Conservation (phyloP, 1,140 invertebrate genomes). For the Chironomus striatipennis region DNA sequence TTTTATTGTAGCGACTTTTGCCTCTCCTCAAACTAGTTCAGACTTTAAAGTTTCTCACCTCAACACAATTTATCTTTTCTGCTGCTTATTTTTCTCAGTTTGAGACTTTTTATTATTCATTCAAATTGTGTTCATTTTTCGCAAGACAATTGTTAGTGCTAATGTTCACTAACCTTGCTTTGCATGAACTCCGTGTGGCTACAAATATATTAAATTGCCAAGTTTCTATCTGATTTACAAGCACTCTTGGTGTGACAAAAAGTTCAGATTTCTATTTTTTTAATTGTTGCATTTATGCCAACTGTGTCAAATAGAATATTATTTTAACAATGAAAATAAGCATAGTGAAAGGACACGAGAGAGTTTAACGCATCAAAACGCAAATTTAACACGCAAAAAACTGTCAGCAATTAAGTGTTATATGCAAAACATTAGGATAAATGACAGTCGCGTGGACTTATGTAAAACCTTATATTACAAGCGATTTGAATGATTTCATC, state of each 20-base stretch:
- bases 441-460: background rate
- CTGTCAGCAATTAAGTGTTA: background rate
- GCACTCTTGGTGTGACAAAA: background rate
- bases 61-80: constrained; percentile 2
- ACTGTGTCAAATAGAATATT: background rate
- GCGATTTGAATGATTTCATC: too few relatives aligned
- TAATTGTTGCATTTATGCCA: background rate
- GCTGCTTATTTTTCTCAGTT: too few relatives aligned
- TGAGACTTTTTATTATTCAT: constrained; percentile 6
- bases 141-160: constrained; percentile 15
- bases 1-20: background rate
- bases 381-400: background rate
- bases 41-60: constrained; percentile 5
- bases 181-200: background rate
- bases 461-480: too few relatives aligned
- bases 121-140: constrained; percentile 16
- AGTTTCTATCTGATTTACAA: background rate
- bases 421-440: background rate
- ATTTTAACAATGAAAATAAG: too few relatives aligned
- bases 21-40: background rate
- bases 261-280: background rate
- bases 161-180: constrained; percentile 9
- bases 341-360: background rate
- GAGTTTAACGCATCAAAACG: too few relatives aligned
- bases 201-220: background rate